Conservation (phyloP, 2,113 vertebrate species). For the Nibea coibor region DNA sequence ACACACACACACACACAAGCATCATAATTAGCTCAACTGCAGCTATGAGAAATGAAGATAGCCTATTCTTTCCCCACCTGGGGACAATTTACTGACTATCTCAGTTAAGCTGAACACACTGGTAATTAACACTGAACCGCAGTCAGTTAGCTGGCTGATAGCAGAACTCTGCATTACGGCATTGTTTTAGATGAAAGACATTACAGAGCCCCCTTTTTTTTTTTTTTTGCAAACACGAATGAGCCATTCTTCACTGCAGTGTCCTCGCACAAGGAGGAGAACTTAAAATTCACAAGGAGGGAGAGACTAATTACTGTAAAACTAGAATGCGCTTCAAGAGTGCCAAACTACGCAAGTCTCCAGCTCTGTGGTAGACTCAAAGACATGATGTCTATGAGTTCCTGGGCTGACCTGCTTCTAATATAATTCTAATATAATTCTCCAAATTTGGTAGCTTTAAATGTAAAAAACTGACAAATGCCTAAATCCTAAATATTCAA, state of each 20-base stretch:
- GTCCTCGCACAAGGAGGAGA: conserved; percentile 13
- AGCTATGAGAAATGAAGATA: conserved; percentile 77
- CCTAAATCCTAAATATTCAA: neutral
- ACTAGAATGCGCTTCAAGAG: neutral
- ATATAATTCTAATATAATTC: neutral
- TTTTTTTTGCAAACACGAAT: conserved; percentile 13
- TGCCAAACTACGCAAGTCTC: neutral
- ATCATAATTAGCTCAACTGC: conserved; percentile 80
- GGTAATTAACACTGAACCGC: conserved; percentile 78
- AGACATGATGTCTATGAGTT: neutral
- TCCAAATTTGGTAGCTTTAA: neutral
- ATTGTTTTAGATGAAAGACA: conserved; percentile 60
- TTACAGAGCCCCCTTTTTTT: conserved; percentile 3
- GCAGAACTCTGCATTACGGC: conserved; percentile 31
- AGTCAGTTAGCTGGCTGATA: conserved; percentile 53
- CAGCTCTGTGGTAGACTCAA: neutral
- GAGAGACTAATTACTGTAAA: conserved; percentile 20
- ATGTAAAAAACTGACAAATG: neutral
- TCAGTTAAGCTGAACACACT: conserved; percentile 69
- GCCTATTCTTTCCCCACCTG: conserved; percentile 81
- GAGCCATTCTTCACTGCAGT: conserved; percentile 28
- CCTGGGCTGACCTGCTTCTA: neutral
- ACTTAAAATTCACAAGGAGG: neutral
- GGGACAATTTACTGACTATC: conserved; percentile 79
- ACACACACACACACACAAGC: conserved; percentile 43